phyloP scores from a whole-genome alignment of 2,113 vertebrate species.

The Sardina pilchardus region DNA sequence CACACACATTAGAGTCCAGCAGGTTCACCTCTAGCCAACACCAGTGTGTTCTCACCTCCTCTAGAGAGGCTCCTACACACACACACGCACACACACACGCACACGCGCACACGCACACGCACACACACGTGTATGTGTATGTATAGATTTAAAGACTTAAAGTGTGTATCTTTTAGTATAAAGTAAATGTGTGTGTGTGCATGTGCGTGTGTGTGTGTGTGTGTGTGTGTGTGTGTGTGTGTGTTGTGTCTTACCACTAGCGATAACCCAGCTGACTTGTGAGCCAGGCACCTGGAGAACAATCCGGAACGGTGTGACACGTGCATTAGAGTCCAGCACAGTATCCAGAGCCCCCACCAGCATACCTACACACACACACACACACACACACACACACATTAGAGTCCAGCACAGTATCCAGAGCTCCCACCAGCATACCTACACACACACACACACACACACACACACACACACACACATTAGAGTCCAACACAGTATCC shows the following conservation, averaged over 20 bases:
- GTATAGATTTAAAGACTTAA: too few species aligned
- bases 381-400: conserved; percentile 10
- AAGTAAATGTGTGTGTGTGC: too few species aligned
- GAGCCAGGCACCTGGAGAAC: conserved; percentile 92
- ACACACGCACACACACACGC: too few species aligned
- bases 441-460: neutral
- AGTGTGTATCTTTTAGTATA: too few species aligned
- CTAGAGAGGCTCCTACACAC: too few species aligned
- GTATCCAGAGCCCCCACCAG: conserved; percentile 93
- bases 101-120: too few species aligned
- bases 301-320: conserved; percentile 89
- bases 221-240: neutral
- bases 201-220: neutral
- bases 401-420: neutral
- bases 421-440: neutral
- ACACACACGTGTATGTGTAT: too few species aligned
- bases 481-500: conserved; percentile 92
- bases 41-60: too few species aligned
- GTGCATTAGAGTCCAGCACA: conserved; percentile 89
- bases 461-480: conserved; percentile 30
- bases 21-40: too few species aligned
- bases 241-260: conserved; percentile 82
- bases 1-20: too few species aligned
- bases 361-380: conserved; percentile 74
- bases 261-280: conserved; percentile 92